Conservation (phyloP, 2,797 vertebrate genomes). For the Crocodylus rhombifer region DNA sequence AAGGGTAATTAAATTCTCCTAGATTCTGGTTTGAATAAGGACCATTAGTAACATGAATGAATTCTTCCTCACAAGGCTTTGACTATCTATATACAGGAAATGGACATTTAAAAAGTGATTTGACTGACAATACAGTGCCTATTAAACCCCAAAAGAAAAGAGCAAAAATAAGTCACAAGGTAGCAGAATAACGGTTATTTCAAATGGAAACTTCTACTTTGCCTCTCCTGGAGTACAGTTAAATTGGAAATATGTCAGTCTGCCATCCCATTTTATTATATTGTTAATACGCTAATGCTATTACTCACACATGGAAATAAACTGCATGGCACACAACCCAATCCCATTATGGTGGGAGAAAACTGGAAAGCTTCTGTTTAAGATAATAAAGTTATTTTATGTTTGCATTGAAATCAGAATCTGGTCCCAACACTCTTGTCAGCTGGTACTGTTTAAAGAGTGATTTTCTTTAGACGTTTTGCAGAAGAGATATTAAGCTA, state of each 20-base stretch:
- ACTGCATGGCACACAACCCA: not conserved
- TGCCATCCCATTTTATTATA: not conserved
- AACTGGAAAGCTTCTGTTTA: not conserved
- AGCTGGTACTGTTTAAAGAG: not conserved
- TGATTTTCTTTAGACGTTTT: not conserved
- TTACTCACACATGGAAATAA: not conserved
- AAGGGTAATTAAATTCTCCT: constrained; percentile 65
- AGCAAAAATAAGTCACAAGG: not conserved
- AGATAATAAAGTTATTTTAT: not conserved
- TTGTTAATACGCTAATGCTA: not conserved
- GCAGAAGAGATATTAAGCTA: not conserved
- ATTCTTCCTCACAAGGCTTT: not conserved
- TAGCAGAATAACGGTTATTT: constrained; percentile 7
- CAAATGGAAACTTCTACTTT: not conserved
- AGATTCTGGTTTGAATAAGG: constrained; percentile 50
- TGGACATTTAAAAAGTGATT: constrained; percentile 51
- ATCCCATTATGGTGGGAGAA: not conserved
- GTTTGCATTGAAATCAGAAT: not conserved
- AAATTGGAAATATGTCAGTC: not conserved
- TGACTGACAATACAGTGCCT: constrained; percentile 15
- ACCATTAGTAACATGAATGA: constrained; percentile 36
- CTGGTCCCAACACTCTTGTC: not conserved
- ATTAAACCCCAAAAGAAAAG: constrained; percentile 17
- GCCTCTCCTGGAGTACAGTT: not conserved
- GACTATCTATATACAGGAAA: constrained; percentile 41